These are phyloP conservation scores for Podarcis muralis DNA, from an alignment of 2,113 vertebrate genomes.

Conservation along the genomic window DNA sequence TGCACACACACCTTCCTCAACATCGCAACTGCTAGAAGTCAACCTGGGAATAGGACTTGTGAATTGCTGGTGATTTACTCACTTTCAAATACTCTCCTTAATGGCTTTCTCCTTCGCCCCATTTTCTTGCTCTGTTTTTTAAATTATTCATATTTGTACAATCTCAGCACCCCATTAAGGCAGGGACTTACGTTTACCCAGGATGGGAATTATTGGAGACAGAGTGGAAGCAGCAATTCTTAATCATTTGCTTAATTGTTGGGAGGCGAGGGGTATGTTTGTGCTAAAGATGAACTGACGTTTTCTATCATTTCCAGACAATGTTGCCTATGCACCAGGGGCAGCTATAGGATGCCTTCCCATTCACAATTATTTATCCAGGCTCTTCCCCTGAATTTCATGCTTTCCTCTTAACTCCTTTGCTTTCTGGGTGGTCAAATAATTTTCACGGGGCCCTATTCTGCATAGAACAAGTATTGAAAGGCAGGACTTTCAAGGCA, in stretches of 20 bases:
- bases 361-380: background rate
- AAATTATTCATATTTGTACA: conserved; percentile 72
- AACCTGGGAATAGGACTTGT: conserved; percentile 62
- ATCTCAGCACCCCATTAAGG: conserved; percentile 42
- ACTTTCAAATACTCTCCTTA: conserved; percentile 50
- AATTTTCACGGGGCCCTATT: background rate
- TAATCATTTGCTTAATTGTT: conserved; percentile 17
- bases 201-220: conserved; percentile 34
- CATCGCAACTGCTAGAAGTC: conserved; percentile 56
- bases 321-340: background rate
- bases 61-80: conserved; percentile 73
- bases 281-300: background rate
- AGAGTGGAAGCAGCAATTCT: background rate
- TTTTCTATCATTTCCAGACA: background rate
- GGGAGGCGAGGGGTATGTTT: background rate
- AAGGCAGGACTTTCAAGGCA: background rate
- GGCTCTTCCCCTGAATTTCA: background rate
- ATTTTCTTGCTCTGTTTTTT: conserved; percentile 32
- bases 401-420: background rate
- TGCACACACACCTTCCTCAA: conserved; percentile 36
- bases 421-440: background rate
- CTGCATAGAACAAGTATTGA: background rate
- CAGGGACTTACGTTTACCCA: conserved; percentile 46
- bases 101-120: conserved; percentile 25
- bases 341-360: no score